phyloP scores from a whole-genome alignment of 2,888 invertebrate genomes.

The Cheilosia soror region DNA sequence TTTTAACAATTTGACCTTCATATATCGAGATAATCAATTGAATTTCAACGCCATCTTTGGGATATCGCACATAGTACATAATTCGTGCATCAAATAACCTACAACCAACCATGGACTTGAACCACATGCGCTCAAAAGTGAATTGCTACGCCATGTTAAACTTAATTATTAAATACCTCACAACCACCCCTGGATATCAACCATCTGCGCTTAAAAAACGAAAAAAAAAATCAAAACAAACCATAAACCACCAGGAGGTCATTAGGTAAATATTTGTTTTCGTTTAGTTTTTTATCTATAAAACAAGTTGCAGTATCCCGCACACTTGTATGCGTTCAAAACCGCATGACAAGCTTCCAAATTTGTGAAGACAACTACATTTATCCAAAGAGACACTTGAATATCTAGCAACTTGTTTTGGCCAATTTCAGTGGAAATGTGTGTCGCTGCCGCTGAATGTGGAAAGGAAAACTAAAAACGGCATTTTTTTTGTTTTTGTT shows the following conservation, averaged over 20 bases:
- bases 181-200: conserved; percentile 2
- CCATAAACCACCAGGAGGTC: conserved; percentile 47
- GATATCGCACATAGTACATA: too few relatives aligned
- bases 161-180: background rate
- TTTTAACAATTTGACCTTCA: too few relatives aligned
- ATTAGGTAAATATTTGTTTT: conserved; percentile 24
- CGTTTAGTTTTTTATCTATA: conserved; percentile 3
- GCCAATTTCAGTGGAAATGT: conserved; percentile 56
- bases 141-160: too few relatives aligned
- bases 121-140: too few relatives aligned
- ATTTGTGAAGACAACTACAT: conserved; percentile 30
- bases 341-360: conserved; percentile 42
- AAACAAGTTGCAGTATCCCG: conserved; percentile 38
- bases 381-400: conserved; percentile 37
- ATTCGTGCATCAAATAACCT: too few relatives aligned
- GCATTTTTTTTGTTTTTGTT: conserved; percentile 36
- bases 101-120: too few relatives aligned
- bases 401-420: conserved; percentile 56
- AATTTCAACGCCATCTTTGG: too few relatives aligned
- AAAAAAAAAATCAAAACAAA: conserved; percentile 18
- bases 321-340: conserved; percentile 1
- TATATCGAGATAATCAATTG: too few relatives aligned
- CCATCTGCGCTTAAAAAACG: conserved; percentile 2
- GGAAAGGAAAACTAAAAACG: conserved; percentile 53
- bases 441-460: conserved; percentile 43